These are phyloP conservation scores for Mimachlamys varia DNA, from an alignment of 2,888 invertebrate species.

Conservation along the genomic window DNA sequence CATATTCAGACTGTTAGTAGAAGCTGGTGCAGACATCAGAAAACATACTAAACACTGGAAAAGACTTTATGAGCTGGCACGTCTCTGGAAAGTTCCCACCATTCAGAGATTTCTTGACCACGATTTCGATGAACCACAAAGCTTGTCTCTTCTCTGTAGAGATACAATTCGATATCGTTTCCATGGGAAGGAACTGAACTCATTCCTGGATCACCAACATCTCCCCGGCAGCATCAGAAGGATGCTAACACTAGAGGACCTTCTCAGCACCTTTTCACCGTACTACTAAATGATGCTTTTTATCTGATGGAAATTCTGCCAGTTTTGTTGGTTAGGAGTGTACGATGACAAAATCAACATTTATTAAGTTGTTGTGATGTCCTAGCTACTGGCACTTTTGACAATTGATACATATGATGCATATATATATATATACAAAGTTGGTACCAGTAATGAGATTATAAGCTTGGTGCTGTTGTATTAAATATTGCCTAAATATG, in stretches of 20 bases:
- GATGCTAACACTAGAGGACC: background rate
- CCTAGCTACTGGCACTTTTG: too few relatives aligned
- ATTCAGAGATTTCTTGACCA: conserved; percentile 5
- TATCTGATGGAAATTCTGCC: background rate
- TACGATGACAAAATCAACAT: background rate
- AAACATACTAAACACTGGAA: conserved; percentile 16
- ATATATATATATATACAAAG: too few relatives aligned
- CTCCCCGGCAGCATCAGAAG: background rate
- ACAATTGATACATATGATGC: too few relatives aligned
- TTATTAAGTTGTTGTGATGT: too few relatives aligned
- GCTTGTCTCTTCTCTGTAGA: background rate
- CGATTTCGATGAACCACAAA: background rate
- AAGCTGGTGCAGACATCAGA: background rate
- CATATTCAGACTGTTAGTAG: conserved; percentile 1
- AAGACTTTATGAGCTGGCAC: background rate
- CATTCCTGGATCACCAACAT: background rate
- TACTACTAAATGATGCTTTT: background rate
- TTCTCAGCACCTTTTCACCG: conserved; percentile 3
- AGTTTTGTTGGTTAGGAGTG: background rate
- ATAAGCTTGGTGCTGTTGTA: too few relatives aligned
- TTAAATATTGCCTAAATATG: too few relatives aligned
- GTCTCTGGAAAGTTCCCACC: background rate
- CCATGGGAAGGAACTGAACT: background rate
- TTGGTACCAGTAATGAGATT: too few relatives aligned
- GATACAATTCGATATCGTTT: background rate